Evolutionary conservation across 1,140 invertebrate genomes (phyloP), one percentile per base, ranked within the genome.

Genomic region (Lutraria rhynchaena): DNA sequence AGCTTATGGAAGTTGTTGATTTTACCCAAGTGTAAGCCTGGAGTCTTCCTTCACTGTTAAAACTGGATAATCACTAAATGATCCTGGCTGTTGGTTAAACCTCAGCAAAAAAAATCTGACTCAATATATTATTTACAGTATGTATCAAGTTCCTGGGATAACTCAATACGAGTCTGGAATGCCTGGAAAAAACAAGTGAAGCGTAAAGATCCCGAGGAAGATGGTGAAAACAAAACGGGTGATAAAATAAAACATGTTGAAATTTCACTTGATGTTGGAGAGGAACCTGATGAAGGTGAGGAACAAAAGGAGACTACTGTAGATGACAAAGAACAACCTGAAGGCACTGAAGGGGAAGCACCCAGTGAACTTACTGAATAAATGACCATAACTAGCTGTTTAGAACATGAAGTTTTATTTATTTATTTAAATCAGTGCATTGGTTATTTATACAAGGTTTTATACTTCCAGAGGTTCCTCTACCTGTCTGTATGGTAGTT

Each of bases 111-210:
- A n/a, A n/a, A n/a, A n/a, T n/a, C n/a, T n/a, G n/a, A n/a, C 24
- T 35, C 57, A 49, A 1, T 77, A 65, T 67, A 61, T 76, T 51
- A 70, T 24, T 77, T 83, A 11, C 84, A 92, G 89, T 92, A 92
- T 82, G 88, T 92, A 3, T 92, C 91, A 1, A 90, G 88, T 80
- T 92, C 91, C 9, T 92, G 90, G 89, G 92, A 92, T 83, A 87
- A 89, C 63, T 92, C 92, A 35, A 89, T 92, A 31, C 85, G 91
- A 15, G 89, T 92, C 11, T 92, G 92, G 92, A 92, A 92, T 83
- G 88, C 91, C 19, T 92, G 89, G 89, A 91, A 90, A 77, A 85
- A 86, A 63, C 87, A 74, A 37, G 55, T 70, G 29, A 87, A 86
- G 33, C 71, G 85, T 29, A 88, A 86, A 81, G 78, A 78, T n/a